A percentile compares a stretch with the other conserved stretches of the same genome.
phyloP scores from a whole-genome alignment of 2,113 vertebrate genomes.

The Azemiops feae region DNA sequence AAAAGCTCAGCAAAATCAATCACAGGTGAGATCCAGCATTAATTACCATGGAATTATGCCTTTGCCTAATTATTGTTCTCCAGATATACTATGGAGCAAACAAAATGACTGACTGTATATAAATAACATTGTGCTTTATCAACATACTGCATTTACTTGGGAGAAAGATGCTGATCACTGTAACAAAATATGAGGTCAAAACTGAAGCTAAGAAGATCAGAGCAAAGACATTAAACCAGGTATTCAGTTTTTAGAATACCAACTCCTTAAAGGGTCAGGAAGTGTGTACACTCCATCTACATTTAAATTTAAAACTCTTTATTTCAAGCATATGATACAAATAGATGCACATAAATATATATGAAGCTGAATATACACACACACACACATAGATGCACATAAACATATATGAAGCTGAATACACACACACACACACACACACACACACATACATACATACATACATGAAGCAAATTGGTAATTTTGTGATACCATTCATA shows the following conservation, averaged over 20 bases:
- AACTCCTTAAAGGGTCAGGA: background rate
- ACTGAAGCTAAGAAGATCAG: constrained; percentile 28
- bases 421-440: too few species aligned
- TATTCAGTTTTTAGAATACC: constrained; percentile 14
- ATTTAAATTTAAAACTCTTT: background rate
- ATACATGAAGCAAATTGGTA: too few species aligned
- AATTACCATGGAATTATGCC: constrained; percentile 58
- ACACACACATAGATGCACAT: too few species aligned
- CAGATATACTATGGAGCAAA: background rate
- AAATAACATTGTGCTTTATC: constrained; percentile 44
- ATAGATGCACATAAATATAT: background rate
- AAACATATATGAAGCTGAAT: background rate
- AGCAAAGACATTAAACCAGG: constrained; percentile 6
- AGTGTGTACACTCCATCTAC: background rate
- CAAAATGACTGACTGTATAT: constrained; percentile 47
- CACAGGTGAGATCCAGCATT: constrained; percentile 38
- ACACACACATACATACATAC: too few species aligned
- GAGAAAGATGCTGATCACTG: constrained; percentile 41
- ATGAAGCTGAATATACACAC: too few species aligned
- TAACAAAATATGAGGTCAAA: constrained; percentile 53
- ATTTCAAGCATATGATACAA: background rate
- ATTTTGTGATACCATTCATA: too few species aligned
- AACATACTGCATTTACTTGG: constrained; percentile 26
- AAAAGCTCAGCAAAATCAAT: constrained; percentile 43
- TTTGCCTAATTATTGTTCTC: constrained; percentile 52